These are phyloP conservation scores for Glaucidium brasilianum DNA, from an alignment of 2,113 vertebrate genomes.

Conservation along the genomic window DNA sequence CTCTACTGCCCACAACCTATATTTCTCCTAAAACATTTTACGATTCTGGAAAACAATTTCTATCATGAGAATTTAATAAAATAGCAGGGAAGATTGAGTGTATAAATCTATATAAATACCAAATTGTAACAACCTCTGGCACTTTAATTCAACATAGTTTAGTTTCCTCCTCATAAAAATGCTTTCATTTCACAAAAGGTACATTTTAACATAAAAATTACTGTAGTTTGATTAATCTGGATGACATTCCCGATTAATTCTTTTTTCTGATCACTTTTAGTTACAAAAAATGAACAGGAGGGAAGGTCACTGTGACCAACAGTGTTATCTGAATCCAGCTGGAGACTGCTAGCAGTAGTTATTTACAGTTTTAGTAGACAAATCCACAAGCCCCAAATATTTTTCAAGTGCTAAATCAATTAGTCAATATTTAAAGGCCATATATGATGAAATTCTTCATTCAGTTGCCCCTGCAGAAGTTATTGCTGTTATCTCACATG, in stretches of 20 bases:
- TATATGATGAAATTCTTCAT: background rate
- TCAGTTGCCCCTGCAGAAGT: background rate
- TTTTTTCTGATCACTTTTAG: background rate
- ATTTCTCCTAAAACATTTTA: background rate
- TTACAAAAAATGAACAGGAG: constrained; percentile 16
- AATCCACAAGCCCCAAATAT: constrained; percentile 1
- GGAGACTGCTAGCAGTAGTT: background rate
- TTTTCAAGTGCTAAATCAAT: constrained; percentile 32
- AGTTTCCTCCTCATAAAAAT: background rate
- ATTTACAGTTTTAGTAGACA: background rate
- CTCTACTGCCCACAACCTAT: background rate
- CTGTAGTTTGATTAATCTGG: background rate
- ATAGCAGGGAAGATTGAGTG: background rate
- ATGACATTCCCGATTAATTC: background rate
- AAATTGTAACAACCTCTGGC: background rate
- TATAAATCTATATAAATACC: background rate
- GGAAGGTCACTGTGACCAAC: constrained; percentile 7
- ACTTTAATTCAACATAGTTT: constrained; percentile 2
- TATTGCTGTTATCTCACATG: background rate
- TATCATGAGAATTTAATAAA: constrained; percentile 5
- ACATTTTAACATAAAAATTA: background rate
- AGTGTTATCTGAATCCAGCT: background rate
- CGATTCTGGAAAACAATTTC: background rate
- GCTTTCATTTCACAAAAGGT: background rate
- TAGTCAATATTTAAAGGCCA: constrained; percentile 21